Evolutionary conservation across 2,888 invertebrate species (phyloP).

Genomic region (Bursaphelenchus okinawaensis): DNA sequence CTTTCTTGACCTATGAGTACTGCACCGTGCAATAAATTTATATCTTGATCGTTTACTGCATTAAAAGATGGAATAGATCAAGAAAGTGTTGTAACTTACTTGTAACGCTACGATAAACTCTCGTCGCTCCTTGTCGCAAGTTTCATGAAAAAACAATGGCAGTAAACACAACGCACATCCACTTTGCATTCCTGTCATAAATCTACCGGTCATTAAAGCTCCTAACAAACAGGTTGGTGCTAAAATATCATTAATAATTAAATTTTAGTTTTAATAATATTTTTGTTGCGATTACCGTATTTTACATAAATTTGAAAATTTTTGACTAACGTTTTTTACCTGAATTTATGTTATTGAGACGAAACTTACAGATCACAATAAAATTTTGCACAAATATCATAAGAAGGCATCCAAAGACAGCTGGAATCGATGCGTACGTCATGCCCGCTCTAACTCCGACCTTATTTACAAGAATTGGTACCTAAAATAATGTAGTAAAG

Average conservation of each 20-base stretch:
- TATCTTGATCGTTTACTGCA: neutral
- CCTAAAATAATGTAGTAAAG: conserved; percentile 26
- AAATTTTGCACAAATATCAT: conserved; percentile 35
- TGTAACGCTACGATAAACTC: conserved; percentile 48
- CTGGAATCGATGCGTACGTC: conserved; percentile 38
- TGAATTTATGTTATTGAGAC: no score
- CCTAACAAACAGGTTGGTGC: conserved; percentile 35
- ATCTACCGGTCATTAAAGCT: conserved; percentile 41
- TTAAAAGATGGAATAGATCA: no score
- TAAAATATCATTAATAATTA: conserved; percentile 20
- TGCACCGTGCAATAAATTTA: neutral
- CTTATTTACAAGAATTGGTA: conserved; percentile 41
- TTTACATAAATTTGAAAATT: no score
- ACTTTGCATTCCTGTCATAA: conserved; percentile 51
- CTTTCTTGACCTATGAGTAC: no score
- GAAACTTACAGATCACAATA: conserved; percentile 17
- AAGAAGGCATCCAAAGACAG: conserved; percentile 40
- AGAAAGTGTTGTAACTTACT: conserved; percentile 22
- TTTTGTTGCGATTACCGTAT: no score
- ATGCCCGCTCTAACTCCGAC: conserved; percentile 44
- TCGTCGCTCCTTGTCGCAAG: conserved; percentile 36
- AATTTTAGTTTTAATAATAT: no score
- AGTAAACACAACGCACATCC: conserved; percentile 50
- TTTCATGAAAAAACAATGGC: conserved; percentile 53
- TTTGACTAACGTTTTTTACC: no score